Evolutionary conservation across 1,140 invertebrate species (phyloP).

Genomic region (Parasteatoda tepidariorum): DNA sequence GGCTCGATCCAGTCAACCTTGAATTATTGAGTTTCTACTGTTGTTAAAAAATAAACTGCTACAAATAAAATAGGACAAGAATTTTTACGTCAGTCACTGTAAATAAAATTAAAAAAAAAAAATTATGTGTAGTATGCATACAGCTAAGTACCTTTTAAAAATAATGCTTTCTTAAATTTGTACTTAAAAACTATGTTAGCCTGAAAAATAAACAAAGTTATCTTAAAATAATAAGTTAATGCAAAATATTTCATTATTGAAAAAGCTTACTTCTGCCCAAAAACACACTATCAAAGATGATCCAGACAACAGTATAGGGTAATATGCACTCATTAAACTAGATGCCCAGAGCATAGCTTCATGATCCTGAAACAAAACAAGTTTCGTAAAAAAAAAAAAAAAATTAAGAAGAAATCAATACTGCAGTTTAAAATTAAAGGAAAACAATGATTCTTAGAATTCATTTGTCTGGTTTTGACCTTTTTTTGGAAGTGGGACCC

Average conservation of each 20-base stretch:
- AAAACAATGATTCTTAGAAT: too few species aligned
- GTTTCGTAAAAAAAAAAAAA: not conserved
- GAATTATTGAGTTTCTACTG: too few species aligned
- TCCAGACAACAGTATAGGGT: conserved; percentile 88
- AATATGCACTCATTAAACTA: conserved; percentile 88
- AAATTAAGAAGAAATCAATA: too few species aligned
- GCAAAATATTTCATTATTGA: not conserved
- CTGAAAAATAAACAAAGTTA: too few species aligned
- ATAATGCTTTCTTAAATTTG: too few species aligned
- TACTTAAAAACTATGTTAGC: too few species aligned
- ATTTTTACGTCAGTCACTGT: not conserved
- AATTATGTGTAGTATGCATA: not conserved
- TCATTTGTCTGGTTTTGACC: too few species aligned
- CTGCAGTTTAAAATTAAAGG: too few species aligned
- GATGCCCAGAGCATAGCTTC: conserved; percentile 79
- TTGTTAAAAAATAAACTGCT: too few species aligned
- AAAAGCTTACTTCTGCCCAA: conserved; percentile 87
- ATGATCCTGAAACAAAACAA: conserved; percentile 34
- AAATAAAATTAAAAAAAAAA: conserved; percentile 1
- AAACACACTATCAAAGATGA: conserved; percentile 93
- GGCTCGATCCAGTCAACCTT: too few species aligned
- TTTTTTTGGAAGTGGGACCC: too few species aligned
- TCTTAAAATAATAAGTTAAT: too few species aligned
- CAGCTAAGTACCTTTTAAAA: not conserved
- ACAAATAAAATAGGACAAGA: not conserved